phyloP scores from a whole-genome alignment of 1,140 invertebrate species.

The Euwallacea fornicatus region DNA sequence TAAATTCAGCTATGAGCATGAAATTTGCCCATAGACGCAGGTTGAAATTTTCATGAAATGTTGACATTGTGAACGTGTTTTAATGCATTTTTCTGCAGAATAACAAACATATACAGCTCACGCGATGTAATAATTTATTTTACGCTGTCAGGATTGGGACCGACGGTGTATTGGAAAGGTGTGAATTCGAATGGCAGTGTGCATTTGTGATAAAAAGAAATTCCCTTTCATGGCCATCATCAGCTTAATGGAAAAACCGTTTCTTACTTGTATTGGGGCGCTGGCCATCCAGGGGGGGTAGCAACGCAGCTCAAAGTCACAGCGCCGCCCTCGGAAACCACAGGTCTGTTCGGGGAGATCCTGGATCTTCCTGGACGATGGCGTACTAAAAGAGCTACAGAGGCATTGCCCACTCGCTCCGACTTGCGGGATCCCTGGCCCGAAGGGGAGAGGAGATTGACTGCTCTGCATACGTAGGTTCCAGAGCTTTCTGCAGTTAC shows the following conservation, averaged over 20 bases:
- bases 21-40: background rate
- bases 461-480: slow-evolving; percentile 82
- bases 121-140: slow-evolving; percentile 19
- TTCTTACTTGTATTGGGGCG: slow-evolving; percentile 70
- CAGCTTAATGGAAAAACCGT: background rate
- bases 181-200: background rate
- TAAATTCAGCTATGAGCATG: background rate
- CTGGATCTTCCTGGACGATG: slow-evolving; percentile 83
- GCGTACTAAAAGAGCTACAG: slow-evolving; percentile 78
- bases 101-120: slow-evolving; percentile 2
- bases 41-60: background rate
- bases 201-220: no score
- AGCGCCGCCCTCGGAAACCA: slow-evolving; percentile 79
- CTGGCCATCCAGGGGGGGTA: slow-evolving; percentile 85
- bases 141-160: background rate
- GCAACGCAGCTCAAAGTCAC: slow-evolving; percentile 85
- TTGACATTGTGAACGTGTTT: slow-evolving; percentile 1
- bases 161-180: background rate
- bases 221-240: no score
- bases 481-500: slow-evolving; percentile 82
- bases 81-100: slow-evolving; percentile 9
- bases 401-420: slow-evolving; percentile 72
- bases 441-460: slow-evolving; percentile 76
- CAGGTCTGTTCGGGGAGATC: slow-evolving; percentile 80
- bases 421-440: slow-evolving; percentile 61